Conservation (phyloP, 2,113 vertebrate species). For the Malurus alboscapulatus region DNA sequence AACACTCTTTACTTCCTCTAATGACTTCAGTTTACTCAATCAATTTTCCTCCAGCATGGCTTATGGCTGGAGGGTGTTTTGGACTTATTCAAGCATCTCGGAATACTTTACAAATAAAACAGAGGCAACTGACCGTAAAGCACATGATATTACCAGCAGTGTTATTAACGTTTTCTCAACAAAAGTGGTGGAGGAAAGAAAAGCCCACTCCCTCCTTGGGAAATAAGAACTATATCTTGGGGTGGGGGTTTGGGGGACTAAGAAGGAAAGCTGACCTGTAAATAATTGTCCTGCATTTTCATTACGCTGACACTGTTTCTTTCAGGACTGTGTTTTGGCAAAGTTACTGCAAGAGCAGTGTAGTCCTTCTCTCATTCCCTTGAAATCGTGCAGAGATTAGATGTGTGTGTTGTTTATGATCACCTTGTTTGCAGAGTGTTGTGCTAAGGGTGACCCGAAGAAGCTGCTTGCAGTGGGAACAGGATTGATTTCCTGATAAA, state of each 20-base stretch:
- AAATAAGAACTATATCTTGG: background rate
- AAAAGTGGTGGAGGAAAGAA: background rate
- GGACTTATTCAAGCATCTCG: background rate
- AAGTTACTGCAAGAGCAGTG: background rate
- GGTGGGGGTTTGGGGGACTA: background rate
- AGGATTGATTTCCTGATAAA: background rate
- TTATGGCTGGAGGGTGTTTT: slow-evolving; percentile 24
- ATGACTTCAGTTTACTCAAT: slow-evolving; percentile 26
- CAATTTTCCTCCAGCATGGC: background rate
- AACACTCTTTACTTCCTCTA: slow-evolving; percentile 31
- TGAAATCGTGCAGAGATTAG: background rate
- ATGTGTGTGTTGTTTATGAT: background rate
- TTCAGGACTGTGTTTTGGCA: background rate
- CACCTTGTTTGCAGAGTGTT: background rate
- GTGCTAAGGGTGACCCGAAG: background rate
- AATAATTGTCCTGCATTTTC: background rate
- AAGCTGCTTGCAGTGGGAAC: background rate
- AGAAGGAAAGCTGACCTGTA: background rate
- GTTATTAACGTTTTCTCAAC: background rate
- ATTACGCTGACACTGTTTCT: background rate
- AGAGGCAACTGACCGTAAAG: background rate
- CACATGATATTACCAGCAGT: background rate
- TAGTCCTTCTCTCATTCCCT: background rate
- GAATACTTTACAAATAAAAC: slow-evolving; percentile 26
- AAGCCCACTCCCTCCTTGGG: background rate